Conservation (phyloP, 2,797 vertebrate species). For the Adrianichthys oophorus region DNA sequence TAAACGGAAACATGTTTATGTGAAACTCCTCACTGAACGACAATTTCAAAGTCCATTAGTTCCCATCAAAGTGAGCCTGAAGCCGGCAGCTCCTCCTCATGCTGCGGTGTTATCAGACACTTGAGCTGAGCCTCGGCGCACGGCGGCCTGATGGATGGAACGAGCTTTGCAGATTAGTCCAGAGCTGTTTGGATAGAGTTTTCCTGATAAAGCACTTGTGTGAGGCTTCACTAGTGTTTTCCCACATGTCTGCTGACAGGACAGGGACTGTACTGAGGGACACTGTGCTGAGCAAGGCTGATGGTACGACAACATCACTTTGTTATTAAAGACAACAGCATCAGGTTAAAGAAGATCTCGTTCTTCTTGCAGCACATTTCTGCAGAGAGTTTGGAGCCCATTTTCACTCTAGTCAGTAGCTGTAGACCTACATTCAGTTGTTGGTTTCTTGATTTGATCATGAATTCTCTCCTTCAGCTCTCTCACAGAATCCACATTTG, state of each 20-base stretch:
- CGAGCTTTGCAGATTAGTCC: constrained; percentile 44
- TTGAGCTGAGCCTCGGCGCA: constrained; percentile 25
- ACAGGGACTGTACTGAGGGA: constrained; percentile 46
- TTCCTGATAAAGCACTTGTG: constrained; percentile 34
- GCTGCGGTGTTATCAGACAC: constrained; percentile 28
- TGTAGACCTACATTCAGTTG: too few relatives aligned
- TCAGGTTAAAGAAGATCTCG: neutral
- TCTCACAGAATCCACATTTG: too few relatives aligned
- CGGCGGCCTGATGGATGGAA: constrained; percentile 58
- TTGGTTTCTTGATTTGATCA: too few relatives aligned
- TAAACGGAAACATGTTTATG: too few relatives aligned
- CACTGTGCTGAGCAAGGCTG: constrained; percentile 40
- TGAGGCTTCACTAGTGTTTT: constrained; percentile 57
- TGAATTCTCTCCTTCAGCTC: too few relatives aligned
- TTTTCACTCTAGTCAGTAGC: neutral
- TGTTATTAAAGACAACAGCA: constrained; percentile 57
- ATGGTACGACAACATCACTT: constrained; percentile 44
- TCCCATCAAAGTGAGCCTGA: constrained; percentile 22
- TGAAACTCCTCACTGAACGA: neutral
- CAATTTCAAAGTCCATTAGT: constrained; percentile 16
- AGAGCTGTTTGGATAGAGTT: constrained; percentile 41
- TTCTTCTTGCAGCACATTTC: constrained; percentile 15
- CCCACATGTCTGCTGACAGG: constrained; percentile 56
- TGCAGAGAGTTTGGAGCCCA: neutral
- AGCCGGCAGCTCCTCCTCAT: constrained; percentile 32